Percentiles rank a stretch among this genome's conserved stretches.
Conservation (phyloP, 2,888 invertebrate genomes). For the Eupithecia subfuscata region DNA sequence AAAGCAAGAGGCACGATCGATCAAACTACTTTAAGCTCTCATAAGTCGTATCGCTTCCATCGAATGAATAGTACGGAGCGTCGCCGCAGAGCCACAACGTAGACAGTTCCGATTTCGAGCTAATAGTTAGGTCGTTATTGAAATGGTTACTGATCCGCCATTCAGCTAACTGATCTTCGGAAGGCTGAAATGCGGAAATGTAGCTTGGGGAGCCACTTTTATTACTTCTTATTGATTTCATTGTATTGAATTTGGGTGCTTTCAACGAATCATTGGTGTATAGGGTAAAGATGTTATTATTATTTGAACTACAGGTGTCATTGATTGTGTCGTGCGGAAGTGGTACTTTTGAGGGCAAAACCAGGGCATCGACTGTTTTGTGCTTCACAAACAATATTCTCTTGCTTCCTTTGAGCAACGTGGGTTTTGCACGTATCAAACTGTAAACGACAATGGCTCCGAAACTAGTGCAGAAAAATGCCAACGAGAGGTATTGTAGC, state of each 20-base stretch:
- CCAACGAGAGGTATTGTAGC: slow-evolving; percentile 51
- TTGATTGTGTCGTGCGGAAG: slow-evolving; percentile 50
- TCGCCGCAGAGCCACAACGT: slow-evolving; percentile 48
- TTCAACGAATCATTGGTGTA: slow-evolving; percentile 47
- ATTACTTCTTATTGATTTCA: slow-evolving; percentile 67
- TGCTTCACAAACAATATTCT: slow-evolving; percentile 85
- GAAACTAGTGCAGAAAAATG: slow-evolving; percentile 59
- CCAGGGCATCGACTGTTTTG: slow-evolving; percentile 82
- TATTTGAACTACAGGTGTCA: slow-evolving; percentile 42
- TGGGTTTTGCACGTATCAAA: slow-evolving; percentile 83
- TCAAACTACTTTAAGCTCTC: slow-evolving; percentile 57
- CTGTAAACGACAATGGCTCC: slow-evolving; percentile 81
- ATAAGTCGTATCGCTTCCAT: slow-evolving; percentile 53
- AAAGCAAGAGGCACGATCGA: slow-evolving; percentile 41
- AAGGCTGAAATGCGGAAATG: slow-evolving; percentile 80
- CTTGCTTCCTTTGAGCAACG: slow-evolving; percentile 85
- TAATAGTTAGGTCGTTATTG: slow-evolving; percentile 53
- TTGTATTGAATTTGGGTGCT: slow-evolving; percentile 53
- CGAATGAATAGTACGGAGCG: slow-evolving; percentile 40
- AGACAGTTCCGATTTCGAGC: slow-evolving; percentile 53
- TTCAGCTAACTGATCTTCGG: slow-evolving; percentile 75
- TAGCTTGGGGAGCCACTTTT: slow-evolving; percentile 79
- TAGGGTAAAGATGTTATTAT: slow-evolving; percentile 60
- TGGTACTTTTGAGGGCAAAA: slow-evolving; percentile 80
- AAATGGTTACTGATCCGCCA: slow-evolving; percentile 74